Conservation (phyloP, 2,888 invertebrate species). For the Phorcus lineatus region DNA sequence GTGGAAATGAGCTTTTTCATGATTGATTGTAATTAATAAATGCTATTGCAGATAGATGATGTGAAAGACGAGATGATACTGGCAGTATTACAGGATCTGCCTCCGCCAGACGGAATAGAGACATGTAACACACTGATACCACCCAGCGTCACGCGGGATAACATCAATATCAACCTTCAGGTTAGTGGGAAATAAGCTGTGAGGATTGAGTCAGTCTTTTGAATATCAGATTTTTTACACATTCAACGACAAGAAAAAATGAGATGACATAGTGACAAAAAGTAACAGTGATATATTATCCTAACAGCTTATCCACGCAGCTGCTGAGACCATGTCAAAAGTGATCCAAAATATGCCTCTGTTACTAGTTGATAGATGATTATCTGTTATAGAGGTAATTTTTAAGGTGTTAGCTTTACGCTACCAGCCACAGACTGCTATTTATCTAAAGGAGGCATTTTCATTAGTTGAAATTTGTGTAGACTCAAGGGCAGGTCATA, state of each 20-base stretch:
- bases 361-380: too few relatives aligned
- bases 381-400: too few relatives aligned
- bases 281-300: neutral
- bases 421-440: too few relatives aligned
- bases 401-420: too few relatives aligned
- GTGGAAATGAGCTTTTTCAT: too few relatives aligned
- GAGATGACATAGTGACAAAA: neutral
- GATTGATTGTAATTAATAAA: too few relatives aligned
- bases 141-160: constrained; percentile 78
- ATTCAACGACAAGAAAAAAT: neutral
- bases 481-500: too few relatives aligned
- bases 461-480: too few relatives aligned
- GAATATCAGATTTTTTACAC: neutral
- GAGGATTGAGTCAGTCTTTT: neutral
- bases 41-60: constrained; percentile 82
- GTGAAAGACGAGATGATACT: constrained; percentile 88
- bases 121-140: constrained; percentile 87
- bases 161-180: constrained; percentile 72
- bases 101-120: constrained; percentile 86
- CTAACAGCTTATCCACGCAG: too few relatives aligned
- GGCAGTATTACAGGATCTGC: constrained; percentile 84
- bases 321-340: too few relatives aligned
- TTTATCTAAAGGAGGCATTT: too few relatives aligned
- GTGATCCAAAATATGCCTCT: too few relatives aligned
- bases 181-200: constrained; percentile 47